Evolutionary conservation across 2,888 invertebrate species (phyloP).

Genomic region (Drosophila prostipennis): DNA sequence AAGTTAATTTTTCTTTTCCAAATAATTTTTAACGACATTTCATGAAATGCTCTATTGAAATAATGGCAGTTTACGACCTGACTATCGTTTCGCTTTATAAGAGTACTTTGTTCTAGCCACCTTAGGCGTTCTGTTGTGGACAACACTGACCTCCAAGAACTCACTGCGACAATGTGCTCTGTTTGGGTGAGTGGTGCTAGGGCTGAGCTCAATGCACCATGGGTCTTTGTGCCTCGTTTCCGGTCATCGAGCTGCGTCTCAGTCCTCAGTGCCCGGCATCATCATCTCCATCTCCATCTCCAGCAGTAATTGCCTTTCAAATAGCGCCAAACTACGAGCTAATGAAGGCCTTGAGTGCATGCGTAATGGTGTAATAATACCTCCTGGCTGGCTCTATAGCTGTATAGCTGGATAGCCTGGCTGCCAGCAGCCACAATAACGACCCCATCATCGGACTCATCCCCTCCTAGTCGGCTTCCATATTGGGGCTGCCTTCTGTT

Average conservation of each 20-base stretch:
- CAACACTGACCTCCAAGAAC: slow-evolving; percentile 3
- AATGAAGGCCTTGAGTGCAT: slow-evolving; percentile 79
- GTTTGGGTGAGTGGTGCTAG: slow-evolving; percentile 15
- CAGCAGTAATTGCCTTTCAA: slow-evolving; percentile 72
- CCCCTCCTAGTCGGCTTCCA: not conserved
- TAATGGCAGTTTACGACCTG: not conserved
- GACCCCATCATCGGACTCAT: slow-evolving; percentile 36
- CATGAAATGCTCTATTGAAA: no score
- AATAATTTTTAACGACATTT: no score
- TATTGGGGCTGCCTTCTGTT: slow-evolving; percentile 14
- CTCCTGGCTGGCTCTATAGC: slow-evolving; percentile 43
- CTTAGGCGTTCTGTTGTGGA: not conserved
- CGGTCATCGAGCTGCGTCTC: slow-evolving; percentile 49
- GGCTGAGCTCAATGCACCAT: slow-evolving; percentile 36
- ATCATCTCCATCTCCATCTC: slow-evolving; percentile 39
- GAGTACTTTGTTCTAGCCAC: not conserved
- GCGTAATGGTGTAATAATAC: slow-evolving; percentile 79
- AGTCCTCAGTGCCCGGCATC: slow-evolving; percentile 22
- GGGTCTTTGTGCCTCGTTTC: slow-evolving; percentile 55
- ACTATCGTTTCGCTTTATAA: not conserved
- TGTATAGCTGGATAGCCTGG: slow-evolving; percentile 4
- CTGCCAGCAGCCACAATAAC: slow-evolving; percentile 28
- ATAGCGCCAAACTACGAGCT: slow-evolving; percentile 73
- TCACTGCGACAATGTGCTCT: not conserved
- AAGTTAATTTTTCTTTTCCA: no score